Base-by-base conservation (phyloP, 2,888 invertebrate genomes). In the Conus canariensis region DNA sequence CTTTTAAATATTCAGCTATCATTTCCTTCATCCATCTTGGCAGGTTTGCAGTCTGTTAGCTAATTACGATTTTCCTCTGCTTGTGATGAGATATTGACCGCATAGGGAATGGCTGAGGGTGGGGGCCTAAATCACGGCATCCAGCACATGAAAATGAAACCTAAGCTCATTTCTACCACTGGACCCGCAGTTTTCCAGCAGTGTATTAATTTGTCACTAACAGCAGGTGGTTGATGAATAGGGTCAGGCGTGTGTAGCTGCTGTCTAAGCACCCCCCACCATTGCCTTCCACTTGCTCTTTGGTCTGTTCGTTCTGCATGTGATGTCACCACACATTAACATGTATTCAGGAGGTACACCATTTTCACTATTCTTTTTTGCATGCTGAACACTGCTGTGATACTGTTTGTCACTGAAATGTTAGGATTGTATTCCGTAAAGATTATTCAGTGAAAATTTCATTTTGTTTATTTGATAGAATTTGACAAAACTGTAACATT, bases 321-420 rank as follows among this genome's bases (percentile, higher is more conserved):
- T 25, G 12, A 19, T 67, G 45, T 25, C 86, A 86, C 60, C 22
- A 67, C 86, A 86, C 86, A 45, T 45, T 58, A 67, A 67, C 86
- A 86, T 86, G 86, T 86, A 67, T 86, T 45, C 86, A 64, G 22
- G 67, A 86, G 86, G 86, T 86, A 86, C 60, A 67, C 86, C 22
- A 19, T 67, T 86, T 64, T 86, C 67, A 64, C 67, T 30, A 7
- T 30, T 25, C 64, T 64, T 64, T 14, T 67, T 12, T 86, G 86
- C 86, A 86, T 67, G 86, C 45, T 67, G 67, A 67, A 86, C 86
- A 86, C 67, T 58, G 74, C 30, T 80, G 80, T 45, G 5, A 4
- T 45, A 45, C 14, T 80, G 30, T 80, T 9, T 80, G 77, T 80
- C 10, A 30, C 30, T 80, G 30, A 30, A 80, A 30, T 80, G 77